Conservation (phyloP, 1,140 invertebrate genomes). For the Mactra quadrangularis region DNA sequence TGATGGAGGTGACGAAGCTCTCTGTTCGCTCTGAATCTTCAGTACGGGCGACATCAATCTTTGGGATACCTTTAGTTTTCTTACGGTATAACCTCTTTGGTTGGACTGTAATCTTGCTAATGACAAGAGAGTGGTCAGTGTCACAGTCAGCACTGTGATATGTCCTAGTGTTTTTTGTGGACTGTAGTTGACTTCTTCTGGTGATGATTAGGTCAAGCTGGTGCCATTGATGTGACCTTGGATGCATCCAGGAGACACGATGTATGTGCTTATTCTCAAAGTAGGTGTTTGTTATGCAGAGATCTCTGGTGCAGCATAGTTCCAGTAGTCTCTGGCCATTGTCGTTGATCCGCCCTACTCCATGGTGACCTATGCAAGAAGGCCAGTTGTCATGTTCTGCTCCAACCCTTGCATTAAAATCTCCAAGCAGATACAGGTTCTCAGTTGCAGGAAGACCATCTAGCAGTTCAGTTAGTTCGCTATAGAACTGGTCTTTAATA, state of each 20-base stretch:
- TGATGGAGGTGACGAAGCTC: not conserved
- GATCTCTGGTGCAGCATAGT: slow-evolving; percentile 48
- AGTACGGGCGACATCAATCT: not conserved
- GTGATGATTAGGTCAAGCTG: slow-evolving; percentile 62
- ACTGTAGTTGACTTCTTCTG: not conserved
- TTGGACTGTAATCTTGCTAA: slow-evolving; percentile 34
- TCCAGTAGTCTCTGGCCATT: slow-evolving; percentile 65
- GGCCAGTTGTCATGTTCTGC: slow-evolving; percentile 46
- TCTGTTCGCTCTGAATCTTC: not conserved
- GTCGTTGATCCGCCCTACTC: slow-evolving; percentile 60
- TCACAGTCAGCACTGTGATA: slow-evolving; percentile 66
- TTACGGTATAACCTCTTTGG: slow-evolving; percentile 38
- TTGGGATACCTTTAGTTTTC: not conserved
- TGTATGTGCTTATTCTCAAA: slow-evolving; percentile 63
- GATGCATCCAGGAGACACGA: slow-evolving; percentile 65
- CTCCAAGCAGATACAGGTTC: slow-evolving; percentile 44
- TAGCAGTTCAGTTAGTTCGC: slow-evolving; percentile 28
- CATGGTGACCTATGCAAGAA: slow-evolving; percentile 45
- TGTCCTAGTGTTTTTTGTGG: slow-evolving; percentile 30
- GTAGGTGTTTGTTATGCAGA: slow-evolving; percentile 35
- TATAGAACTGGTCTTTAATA: slow-evolving; percentile 55
- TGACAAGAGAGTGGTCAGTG: slow-evolving; percentile 59
- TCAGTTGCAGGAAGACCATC: slow-evolving; percentile 27
- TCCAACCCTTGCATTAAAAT: slow-evolving; percentile 66
- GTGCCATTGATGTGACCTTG: slow-evolving; percentile 64